phyloP scores from a whole-genome alignment of 2,888 invertebrate genomes.

The Drosophila crucigera region DNA sequence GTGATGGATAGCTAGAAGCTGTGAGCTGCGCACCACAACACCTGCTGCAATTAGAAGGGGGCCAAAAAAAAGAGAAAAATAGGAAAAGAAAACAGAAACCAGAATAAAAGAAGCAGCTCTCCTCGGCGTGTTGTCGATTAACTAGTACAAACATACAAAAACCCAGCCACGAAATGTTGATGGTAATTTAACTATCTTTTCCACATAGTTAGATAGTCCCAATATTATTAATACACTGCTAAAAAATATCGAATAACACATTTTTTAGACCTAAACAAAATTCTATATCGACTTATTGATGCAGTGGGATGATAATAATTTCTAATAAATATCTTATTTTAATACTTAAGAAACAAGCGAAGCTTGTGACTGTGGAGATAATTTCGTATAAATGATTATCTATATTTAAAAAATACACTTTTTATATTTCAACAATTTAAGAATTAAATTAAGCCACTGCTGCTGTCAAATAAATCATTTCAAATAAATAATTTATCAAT shows the following conservation, averaged over 20 bases:
- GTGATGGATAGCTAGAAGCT: constrained; percentile 27
- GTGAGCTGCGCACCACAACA: constrained; percentile 48
- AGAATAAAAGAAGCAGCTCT: background rate
- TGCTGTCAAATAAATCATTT: background rate
- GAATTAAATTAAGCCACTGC: background rate
- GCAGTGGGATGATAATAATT: background rate
- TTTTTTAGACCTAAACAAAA: background rate
- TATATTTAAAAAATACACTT: background rate
- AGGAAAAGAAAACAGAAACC: constrained; percentile 2
- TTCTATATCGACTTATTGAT: background rate
- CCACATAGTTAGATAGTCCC: background rate
- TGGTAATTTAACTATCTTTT: background rate
- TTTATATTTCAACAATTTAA: background rate
- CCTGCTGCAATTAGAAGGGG: constrained; percentile 62
- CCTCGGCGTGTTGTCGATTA: background rate
- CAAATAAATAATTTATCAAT: background rate
- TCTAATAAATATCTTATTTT: background rate
- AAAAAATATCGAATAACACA: background rate
- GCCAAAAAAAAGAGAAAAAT: constrained; percentile 27
- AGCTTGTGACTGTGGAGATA: background rate
- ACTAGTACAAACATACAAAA: background rate
- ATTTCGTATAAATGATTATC: background rate
- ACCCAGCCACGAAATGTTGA: background rate
- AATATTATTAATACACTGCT: background rate
- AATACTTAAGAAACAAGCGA: background rate